phyloP scores from a whole-genome alignment of 2,113 vertebrate species.

The Microcebus lehilahytsara region DNA sequence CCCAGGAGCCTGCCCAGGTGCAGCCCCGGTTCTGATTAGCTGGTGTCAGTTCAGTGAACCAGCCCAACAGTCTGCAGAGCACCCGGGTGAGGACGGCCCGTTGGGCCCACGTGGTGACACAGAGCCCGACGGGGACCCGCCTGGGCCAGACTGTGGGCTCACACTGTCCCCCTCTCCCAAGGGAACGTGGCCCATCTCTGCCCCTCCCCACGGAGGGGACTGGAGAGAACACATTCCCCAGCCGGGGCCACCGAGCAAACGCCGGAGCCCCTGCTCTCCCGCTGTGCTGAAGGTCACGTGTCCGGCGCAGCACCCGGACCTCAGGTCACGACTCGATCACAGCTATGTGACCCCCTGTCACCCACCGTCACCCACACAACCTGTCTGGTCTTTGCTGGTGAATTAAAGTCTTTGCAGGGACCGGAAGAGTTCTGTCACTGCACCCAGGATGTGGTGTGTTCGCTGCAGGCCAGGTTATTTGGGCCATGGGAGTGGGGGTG shows the following conservation, averaged over 20 bases:
- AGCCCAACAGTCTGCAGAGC: neutral
- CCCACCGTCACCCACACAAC: neutral
- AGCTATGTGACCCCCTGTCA: neutral
- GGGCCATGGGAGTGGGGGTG: neutral
- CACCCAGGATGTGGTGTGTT: rapidly evolving
- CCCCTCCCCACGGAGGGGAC: neutral
- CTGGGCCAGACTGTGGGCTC: neutral
- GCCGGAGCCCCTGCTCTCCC: neutral
- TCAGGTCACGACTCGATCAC: too few relatives aligned
- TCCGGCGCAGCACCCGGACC: neutral
- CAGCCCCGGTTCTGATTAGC: too few relatives aligned
- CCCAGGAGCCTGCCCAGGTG: neutral
- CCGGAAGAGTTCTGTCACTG: neutral
- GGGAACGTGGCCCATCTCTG: rapidly evolving
- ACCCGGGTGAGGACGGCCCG: too few relatives aligned
- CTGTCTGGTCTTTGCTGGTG: neutral
- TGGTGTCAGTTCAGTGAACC: neutral
- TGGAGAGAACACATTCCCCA: too few relatives aligned
- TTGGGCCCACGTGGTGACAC: rapidly evolving
- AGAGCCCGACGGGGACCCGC: neutral
- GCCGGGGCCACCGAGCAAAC: rapidly evolving
- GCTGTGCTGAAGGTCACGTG: too few relatives aligned
- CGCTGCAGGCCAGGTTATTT: neutral
- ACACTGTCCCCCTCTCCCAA: neutral
- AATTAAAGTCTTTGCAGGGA: too few relatives aligned